Conservation (phyloP, 2,113 vertebrate species). For the Chiloscyllium plagiosum region DNA sequence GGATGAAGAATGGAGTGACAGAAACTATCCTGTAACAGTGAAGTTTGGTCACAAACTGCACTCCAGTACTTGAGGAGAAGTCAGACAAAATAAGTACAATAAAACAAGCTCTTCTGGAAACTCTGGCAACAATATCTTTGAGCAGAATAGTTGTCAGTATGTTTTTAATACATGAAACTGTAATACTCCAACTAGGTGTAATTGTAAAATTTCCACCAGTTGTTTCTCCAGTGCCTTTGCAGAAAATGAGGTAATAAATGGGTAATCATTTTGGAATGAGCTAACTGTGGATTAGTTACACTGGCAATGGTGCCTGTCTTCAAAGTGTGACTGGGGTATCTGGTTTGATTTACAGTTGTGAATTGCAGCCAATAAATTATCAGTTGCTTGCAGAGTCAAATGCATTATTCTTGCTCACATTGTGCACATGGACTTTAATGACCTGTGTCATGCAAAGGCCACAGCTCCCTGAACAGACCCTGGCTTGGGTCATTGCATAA, state of each 20-base stretch:
- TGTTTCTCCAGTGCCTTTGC: background rate
- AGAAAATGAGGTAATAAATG: background rate
- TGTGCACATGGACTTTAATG: background rate
- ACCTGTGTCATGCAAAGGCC: background rate
- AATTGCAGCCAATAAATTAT: conserved; percentile 30
- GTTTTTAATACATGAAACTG: background rate
- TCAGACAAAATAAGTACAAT: background rate
- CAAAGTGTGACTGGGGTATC: background rate
- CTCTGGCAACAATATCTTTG: background rate
- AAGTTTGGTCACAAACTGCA: background rate
- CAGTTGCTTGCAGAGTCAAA: background rate
- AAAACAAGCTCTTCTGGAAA: background rate
- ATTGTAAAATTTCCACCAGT: background rate
- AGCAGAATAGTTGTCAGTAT: background rate
- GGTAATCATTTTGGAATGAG: background rate
- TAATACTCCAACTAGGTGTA: background rate
- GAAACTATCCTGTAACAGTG: background rate
- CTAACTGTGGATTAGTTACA: background rate
- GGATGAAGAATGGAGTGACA: background rate
- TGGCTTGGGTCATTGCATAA: background rate
- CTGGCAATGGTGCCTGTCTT: background rate
- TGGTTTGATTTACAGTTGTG: conserved; percentile 9
- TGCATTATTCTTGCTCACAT: background rate
- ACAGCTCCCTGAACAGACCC: background rate
- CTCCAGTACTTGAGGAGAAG: background rate